phyloP scores from a whole-genome alignment of 2,888 invertebrate genomes.

The Macrophya alboannulata region DNA sequence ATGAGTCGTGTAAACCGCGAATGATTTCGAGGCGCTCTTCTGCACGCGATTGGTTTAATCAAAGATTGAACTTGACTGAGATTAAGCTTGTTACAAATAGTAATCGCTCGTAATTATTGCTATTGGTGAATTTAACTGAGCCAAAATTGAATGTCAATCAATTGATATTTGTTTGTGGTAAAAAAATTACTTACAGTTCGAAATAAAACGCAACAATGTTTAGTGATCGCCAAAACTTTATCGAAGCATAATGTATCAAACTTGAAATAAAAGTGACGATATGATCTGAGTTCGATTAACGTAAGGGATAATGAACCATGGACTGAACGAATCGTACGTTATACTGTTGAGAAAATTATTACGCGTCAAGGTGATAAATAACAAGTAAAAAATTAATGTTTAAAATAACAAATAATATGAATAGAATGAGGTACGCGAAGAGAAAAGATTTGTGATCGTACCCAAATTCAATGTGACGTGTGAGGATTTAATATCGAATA shows the following conservation, averaged over 20 bases:
- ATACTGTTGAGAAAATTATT: background rate
- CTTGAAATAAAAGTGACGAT: conserved; percentile 54
- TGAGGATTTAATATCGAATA: background rate
- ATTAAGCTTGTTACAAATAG: conserved; percentile 49
- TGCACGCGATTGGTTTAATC: background rate
- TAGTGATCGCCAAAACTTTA: background rate
- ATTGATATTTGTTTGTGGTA: conserved; percentile 69
- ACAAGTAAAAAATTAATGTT: conserved; percentile 50
- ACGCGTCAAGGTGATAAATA: conserved; percentile 31
- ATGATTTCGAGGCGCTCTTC: background rate
- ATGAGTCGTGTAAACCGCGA: conserved; percentile 86
- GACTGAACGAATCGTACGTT: background rate
- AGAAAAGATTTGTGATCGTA: conserved; percentile 17
- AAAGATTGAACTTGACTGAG: conserved; percentile 17
- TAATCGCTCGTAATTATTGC: conserved; percentile 43
- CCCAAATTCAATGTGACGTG: background rate
- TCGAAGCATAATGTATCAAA: background rate
- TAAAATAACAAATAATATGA: conserved; percentile 50
- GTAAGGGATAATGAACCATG: background rate
- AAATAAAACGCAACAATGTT: conserved; percentile 56
- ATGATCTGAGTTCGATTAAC: background rate
- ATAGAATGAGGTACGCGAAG: conserved; percentile 41
- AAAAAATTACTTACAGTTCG: conserved; percentile 58
- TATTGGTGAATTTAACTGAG: conserved; percentile 52
- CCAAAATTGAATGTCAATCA: conserved; percentile 63